Base-by-base conservation (phyloP, 35 echinoderm and acorn worm species). In the Strongylocentrotus purpuratus region DNA sequence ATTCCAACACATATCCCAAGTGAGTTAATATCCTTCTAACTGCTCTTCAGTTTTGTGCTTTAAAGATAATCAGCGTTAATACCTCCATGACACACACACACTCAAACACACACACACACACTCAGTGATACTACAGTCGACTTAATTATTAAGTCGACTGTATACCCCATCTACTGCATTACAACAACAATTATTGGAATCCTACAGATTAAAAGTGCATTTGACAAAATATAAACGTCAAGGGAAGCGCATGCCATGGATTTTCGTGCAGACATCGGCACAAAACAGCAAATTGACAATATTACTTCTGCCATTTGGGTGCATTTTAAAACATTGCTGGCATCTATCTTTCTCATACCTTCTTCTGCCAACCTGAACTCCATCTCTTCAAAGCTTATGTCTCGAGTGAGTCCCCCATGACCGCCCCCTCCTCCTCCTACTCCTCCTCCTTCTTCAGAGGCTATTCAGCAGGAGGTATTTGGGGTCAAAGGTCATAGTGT, bases 301-400 rank as follows among this genome's bases (percentile, higher is more conserved):
- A 22, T 28, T 78, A 78, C n/a, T 28, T 78, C 65, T 78, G 20
- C 0, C 50, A 78, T 22, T 25, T 22, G 65, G 28, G 65, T 78
- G 18, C 65, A 78, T 59, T 59, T 59, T 17, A 10, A 78, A n/a
- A 7, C 13, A 78, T 78, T 5, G 0, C 18, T 46, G 4, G 18
- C 87, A 89, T 9, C 87, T 28, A 10, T 33, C 12, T 15, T 89
- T 58, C 87, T 95, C 94, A 92, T 97, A 97, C 96, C 98, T 96
- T 96, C 95, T 47, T 95, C 96, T 28, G 97, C 97, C 60, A 97
- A 92, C 11, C 98, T 86, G 91, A 96, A 95, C 87, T 99, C 98
- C 98, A 99, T 97, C 89, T 99, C 98, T 46, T 97, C 98, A 95
- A 97, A 97, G 94, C 98, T 99, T 47, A 99, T 95, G 86, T 97